Conservation (phyloP, 1,140 invertebrate species). For the Coptotermes formosanus region DNA sequence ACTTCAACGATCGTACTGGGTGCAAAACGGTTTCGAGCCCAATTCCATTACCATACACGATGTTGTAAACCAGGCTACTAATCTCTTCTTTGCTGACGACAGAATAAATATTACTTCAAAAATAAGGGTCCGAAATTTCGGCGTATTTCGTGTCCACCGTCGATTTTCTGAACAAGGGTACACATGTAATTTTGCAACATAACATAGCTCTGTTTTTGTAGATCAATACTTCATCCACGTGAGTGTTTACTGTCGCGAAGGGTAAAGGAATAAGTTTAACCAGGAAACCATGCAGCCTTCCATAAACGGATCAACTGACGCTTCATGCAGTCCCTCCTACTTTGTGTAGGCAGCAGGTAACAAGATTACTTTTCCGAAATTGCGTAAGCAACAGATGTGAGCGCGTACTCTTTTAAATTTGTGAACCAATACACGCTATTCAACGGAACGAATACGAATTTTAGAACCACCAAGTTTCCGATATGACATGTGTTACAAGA, state of each 20-base stretch:
- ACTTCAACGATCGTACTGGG: no score
- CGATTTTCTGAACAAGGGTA: neutral
- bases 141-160: neutral
- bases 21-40: no score
- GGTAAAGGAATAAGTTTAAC: neutral
- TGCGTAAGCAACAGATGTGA: neutral
- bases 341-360: neutral
- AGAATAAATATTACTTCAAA: neutral
- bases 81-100: neutral
- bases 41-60: no score
- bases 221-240: slow-evolving; percentile 5
- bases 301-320: slow-evolving; percentile 8
- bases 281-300: neutral
- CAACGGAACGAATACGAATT: no score
- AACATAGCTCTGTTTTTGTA: neutral
- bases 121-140: neutral
- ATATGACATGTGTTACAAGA: no score
- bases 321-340: neutral
- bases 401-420: neutral
- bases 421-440: neutral
- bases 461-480: no score
- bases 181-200: neutral
- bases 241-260: neutral
- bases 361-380: neutral
- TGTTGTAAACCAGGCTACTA: no score